These are phyloP conservation scores for Astreopora myriophthalma DNA, from an alignment of 64 coral and sea anemone genomes.

Conservation along the genomic window DNA sequence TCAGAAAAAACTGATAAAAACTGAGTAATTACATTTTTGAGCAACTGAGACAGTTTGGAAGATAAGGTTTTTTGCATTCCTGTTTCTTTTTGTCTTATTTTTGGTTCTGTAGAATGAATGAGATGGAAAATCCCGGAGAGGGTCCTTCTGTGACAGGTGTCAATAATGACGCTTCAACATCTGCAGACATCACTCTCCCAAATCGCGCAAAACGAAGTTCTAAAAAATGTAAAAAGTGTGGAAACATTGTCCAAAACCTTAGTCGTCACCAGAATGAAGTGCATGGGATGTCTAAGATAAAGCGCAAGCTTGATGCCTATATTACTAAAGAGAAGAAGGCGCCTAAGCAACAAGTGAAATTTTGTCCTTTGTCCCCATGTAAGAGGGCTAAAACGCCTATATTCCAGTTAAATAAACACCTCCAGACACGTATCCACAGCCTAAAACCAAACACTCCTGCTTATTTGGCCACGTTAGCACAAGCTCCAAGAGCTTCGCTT, in stretches of 20 bases:
- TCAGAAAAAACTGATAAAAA: too few species aligned
- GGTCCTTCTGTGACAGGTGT: not conserved
- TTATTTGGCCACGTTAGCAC: slow-evolving; percentile 11
- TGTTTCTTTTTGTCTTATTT: not conserved
- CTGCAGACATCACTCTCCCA: not conserved
- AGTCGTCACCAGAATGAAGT: slow-evolving; percentile 34
- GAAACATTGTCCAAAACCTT: slow-evolving; percentile 11
- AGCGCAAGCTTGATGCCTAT: slow-evolving; percentile 30
- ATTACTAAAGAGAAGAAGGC: slow-evolving; percentile 2
- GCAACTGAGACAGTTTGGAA: too few species aligned
- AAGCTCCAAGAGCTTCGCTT: slow-evolving; percentile 13
- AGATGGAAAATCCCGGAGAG: not conserved
- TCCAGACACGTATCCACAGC: slow-evolving; percentile 33
- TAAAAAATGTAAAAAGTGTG: slow-evolving; percentile 18
- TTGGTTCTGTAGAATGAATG: not conserved
- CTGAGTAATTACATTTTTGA: too few species aligned
- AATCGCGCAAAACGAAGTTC: not conserved
- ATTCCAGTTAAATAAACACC: slow-evolving; percentile 46
- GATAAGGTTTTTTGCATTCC: not conserved
- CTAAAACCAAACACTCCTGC: slow-evolving; percentile 35
- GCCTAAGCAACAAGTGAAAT: slow-evolving; percentile 34
- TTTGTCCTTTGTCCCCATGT: slow-evolving; percentile 11
- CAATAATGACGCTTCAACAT: not conserved
- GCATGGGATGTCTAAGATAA: slow-evolving; percentile 35
- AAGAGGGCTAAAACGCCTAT: not conserved